Base-by-base conservation (phyloP, 1,140 invertebrate species). In the Pseudomyrmex concolor region DNA sequence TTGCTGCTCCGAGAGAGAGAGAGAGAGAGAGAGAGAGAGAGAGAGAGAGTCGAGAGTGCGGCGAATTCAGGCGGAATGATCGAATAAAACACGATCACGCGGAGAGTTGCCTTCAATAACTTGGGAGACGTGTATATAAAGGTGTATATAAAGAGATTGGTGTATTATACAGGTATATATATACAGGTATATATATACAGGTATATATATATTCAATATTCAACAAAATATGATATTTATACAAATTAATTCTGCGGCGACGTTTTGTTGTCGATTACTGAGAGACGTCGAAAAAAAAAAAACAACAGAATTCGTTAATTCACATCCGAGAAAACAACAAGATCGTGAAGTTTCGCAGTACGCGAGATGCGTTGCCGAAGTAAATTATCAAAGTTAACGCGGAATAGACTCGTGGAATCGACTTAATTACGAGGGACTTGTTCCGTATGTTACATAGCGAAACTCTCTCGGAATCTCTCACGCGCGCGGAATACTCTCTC, bases 301-400 rank as follows among this genome's bases (percentile, higher is more conserved):
- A 34, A 7, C 4, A 34, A 22, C 48, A 7, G 15, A 17, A 10
- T 17, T 70, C 4, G 13, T 67, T 55, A 60, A 67, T 17, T 71
- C 43, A 43, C 19, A 8, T 15, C 12, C 7, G 19, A 0, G 34
- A 34, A 34, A 34, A 7, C 4, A 59, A 54, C 12, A 19, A 25
- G 9, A 64, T 43, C 1, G 15, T 22, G 34, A 59, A 43, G 22
- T 80, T 80, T 50, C 25, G 45, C 15, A n/a, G 2, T n/a, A 50
- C 2, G 51, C 15, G 17, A 55, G 50, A 70, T 59, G 76, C 54
- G 15, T 60, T 12, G 19, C 34, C 54, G 12, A 80, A 71, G 50
- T 80, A 80, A 80, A 80, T 80, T 70, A 80, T 71, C 48, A 22
- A 80, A 80, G 76, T 70, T 80, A 70, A 80, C 57, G 55, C 51